These are phyloP conservation scores for Basileuterus tristriatus DNA, from an alignment of 2,797 vertebrate genomes.

Conservation along the genomic window DNA sequence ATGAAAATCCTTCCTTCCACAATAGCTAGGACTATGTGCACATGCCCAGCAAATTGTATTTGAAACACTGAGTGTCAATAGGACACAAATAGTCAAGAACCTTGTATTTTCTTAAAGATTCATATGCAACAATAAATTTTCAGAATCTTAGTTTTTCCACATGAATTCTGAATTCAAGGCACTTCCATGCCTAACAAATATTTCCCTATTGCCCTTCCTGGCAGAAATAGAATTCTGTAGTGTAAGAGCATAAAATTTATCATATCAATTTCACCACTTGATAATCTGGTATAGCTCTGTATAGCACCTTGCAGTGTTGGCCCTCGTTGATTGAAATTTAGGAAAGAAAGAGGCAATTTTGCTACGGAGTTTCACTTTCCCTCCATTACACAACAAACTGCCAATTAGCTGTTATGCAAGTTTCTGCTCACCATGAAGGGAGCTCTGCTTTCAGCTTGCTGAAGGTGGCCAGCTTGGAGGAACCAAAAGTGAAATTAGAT, in stretches of 20 bases:
- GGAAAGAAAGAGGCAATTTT: neutral
- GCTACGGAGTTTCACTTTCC: neutral
- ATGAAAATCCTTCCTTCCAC: neutral
- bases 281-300: neutral
- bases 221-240: neutral
- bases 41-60: neutral
- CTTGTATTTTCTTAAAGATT: neutral
- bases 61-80: neutral
- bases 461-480: neutral
- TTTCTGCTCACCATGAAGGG: neutral
- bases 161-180: neutral
- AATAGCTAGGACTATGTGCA: fast-evolving
- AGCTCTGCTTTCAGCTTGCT: neutral
- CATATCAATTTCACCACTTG: neutral
- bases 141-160: neutral
- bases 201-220: neutral
- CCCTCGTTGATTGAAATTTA: neutral
- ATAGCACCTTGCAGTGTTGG: fast-evolving
- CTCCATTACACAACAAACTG: neutral
- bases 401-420: slow-evolving; percentile 23
- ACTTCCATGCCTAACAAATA: neutral
- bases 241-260: neutral
- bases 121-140: neutral
- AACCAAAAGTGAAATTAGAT: neutral
- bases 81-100: neutral